Conservation (phyloP, 2,888 invertebrate species). For the Drosophila limbata region DNA sequence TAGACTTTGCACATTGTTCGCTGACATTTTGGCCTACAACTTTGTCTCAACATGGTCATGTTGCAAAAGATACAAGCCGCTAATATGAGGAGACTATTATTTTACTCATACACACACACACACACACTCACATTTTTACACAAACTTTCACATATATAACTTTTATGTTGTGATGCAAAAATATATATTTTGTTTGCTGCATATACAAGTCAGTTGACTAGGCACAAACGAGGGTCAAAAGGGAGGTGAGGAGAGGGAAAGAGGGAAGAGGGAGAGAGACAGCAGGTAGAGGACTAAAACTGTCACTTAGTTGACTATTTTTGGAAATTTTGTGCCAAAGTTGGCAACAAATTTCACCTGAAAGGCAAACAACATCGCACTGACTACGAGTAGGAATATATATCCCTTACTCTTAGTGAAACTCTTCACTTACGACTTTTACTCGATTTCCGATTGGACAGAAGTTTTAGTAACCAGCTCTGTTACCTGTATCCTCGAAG, state of each 20-base stretch:
- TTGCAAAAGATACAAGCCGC: slow-evolving; percentile 65
- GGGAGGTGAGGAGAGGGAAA: background rate
- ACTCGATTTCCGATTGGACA: slow-evolving; percentile 67
- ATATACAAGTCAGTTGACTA: slow-evolving; percentile 28
- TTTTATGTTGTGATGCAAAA: slow-evolving; percentile 75
- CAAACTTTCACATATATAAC: slow-evolving; percentile 43
- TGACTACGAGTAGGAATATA: background rate
- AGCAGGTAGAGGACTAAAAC: slow-evolving; percentile 32
- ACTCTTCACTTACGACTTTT: slow-evolving; percentile 62
- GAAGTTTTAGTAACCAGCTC: slow-evolving; percentile 42
- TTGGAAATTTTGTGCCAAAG: slow-evolving; percentile 54
- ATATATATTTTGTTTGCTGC: slow-evolving; percentile 60
- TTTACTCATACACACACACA: slow-evolving; percentile 8
- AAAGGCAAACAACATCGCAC: slow-evolving; percentile 7
- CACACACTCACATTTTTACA: slow-evolving; percentile 4
- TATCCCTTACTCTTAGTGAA: slow-evolving; percentile 18
- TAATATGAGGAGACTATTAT: slow-evolving; percentile 56
- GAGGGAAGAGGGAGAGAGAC: slow-evolving; percentile 5
- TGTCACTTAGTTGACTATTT: slow-evolving; percentile 76
- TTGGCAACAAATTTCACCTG: slow-evolving; percentile 57
- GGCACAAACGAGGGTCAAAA: background rate
- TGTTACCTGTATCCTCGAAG: slow-evolving; percentile 8
- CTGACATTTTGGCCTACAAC: slow-evolving; percentile 59
- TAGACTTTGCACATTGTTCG: slow-evolving; percentile 46
- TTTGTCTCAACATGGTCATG: slow-evolving; percentile 52